Evolutionary conservation across 2,113 vertebrate species (phyloP).

Genomic region (Propithecus coquereli): DNA sequence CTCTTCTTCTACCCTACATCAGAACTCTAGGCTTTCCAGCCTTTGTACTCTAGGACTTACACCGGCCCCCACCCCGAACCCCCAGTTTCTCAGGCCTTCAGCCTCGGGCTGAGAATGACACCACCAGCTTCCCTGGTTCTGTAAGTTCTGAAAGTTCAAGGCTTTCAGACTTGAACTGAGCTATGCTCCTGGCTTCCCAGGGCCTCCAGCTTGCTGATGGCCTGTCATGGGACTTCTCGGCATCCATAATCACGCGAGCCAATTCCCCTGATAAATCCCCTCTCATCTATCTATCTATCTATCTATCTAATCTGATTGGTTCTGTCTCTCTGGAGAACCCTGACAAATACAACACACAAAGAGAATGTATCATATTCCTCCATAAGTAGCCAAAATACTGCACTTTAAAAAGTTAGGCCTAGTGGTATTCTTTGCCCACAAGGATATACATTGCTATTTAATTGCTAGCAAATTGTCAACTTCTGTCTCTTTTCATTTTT

Average conservation of each 20-base stretch:
- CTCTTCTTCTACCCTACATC: neutral
- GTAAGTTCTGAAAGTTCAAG: neutral
- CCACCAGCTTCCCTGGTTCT: neutral
- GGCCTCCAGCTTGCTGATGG: neutral
- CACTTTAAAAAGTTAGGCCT: constrained; percentile 42
- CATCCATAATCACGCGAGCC: neutral
- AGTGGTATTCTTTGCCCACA: constrained; percentile 36
- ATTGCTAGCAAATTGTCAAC: constrained; percentile 44
- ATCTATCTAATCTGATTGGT: neutral
- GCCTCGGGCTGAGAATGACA: neutral
- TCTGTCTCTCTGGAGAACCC: neutral
- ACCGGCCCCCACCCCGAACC: neutral
- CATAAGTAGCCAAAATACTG: constrained; percentile 21
- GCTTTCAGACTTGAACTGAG: neutral
- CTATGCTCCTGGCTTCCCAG: neutral
- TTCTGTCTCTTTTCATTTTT: constrained; percentile 25
- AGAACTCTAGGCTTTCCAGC: neutral
- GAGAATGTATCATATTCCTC: neutral
- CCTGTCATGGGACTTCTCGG: neutral
- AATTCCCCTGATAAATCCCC: neutral
- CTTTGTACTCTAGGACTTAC: neutral
- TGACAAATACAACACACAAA: neutral
- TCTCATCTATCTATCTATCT: neutral
- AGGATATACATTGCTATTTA: constrained; percentile 53
- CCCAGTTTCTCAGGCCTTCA: neutral